Evolutionary conservation across 1,140 invertebrate species (phyloP), one percentile per base, ranked within the genome.

Genomic region (Hypothenemus hampei): DNA sequence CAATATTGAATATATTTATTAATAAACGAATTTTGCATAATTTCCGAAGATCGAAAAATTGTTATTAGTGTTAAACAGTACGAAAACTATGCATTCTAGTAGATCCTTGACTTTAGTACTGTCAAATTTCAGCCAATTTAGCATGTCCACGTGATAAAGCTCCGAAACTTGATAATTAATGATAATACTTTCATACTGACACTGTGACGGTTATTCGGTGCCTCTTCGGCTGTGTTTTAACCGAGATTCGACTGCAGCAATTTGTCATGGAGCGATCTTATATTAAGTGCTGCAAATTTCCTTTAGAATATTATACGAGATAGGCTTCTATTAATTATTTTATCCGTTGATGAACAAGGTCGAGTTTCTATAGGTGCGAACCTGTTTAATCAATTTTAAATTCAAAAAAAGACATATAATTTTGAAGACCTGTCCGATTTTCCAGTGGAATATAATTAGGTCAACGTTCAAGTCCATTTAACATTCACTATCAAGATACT

Each of bases 161-260:
- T 37, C 22, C 10, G 24, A 51, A 51, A 40, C 23, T 41, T 51
- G 48, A 51, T 51, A 51, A 51, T 51, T 51, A 51, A 51, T 51
- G 48, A 24, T 51, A 51, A 51, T 37, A 51, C 48, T 51, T 51
- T 51, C 48, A 26, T 22, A 51, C 48, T 51, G 48, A 51, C 36
- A 51, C 48, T 18, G 21, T 51, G 48, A 51, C 48, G 48, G 31
- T 49, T 49, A 37, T 24, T 21, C 31, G 44, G 44, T 46, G 44
- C 44, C 44, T 46, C 33, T 22, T 49, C 31, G 46, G 33, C 26
- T 23, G 46, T 20, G 48, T 40, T 41, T 40, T 19, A 29, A 16
- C 23, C 26, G 7, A 20, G 18, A 8, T 51, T 51, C 47, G 36
- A 41, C 36, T 51, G 48, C 36, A 41, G 37, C 36, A 36, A 51